Base-by-base conservation (phyloP, 2,888 invertebrate species). In the Diaperis boleti region DNA sequence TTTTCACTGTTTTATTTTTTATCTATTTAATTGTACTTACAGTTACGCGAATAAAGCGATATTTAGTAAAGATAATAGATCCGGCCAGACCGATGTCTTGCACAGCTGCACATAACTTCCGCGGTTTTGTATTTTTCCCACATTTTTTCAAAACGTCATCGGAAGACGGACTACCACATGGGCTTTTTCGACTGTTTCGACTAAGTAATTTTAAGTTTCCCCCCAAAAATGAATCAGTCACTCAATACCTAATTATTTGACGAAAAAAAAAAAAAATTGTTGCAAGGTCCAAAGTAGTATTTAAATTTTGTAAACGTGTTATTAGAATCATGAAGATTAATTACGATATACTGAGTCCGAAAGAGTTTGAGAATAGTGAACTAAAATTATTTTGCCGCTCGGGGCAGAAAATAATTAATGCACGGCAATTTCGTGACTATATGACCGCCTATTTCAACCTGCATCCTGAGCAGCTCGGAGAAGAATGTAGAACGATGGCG, bases 381-480 rank as follows among this genome's bases (percentile, higher is more conserved):
- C 59, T 62, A 31, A 59, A 59, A 62, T 62, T 52, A 62, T 62
- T 62, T 62, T 52, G 50, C 42, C 50, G 62, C 62, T 52, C 45
- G 59, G 45, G 49, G 52, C 59, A 37, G 31, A 44, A 62, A 44
- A 62, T 62, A 62, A 62, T 62, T 62, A 62, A 44, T 45, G 62
- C 52, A 50, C 50, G 37, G 62, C 57, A 50, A 62, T 62, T 59
- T 52, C 62, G 62, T 62, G 62, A 62, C 62, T 62, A 45, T 62
- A 62, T 59, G 62, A 45, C 62, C 52, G 52, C 62, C 50, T 62
- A 52, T 62, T 62, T 52, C 59, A 52, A 35, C 59, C 52, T 42
- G 59, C 41, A 59, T 59, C 59, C 41, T 42, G 59, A 47, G 47
- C 20, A 57, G 55, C 17, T 52, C 22, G 13, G 42, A 42, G 42